Evolutionary conservation across 2,888 invertebrate species (phyloP).

Genomic region (Polylopha cassiicola): DNA sequence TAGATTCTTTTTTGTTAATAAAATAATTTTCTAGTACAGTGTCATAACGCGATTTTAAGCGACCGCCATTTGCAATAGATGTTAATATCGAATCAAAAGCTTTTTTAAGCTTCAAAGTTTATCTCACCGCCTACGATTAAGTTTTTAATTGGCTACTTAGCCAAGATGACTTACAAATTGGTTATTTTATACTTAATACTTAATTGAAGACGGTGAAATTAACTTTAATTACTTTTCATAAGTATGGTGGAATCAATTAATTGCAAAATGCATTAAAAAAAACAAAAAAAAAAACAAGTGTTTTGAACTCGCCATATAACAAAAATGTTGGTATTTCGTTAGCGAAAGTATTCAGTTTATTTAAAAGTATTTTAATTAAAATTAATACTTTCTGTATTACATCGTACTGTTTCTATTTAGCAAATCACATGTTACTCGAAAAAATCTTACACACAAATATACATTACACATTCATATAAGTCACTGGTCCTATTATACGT

Average conservation of each 20-base stretch:
- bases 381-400: neutral
- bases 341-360: constrained; percentile 2
- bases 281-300: too few species aligned
- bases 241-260: too few species aligned
- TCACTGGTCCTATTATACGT: constrained; percentile 39
- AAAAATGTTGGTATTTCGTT: neutral
- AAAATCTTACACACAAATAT: constrained; percentile 17
- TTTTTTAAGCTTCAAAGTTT: constrained; percentile 4
- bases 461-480: constrained; percentile 26
- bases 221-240: constrained; percentile 3
- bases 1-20: neutral
- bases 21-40: neutral
- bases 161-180: too few species aligned
- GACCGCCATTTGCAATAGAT: constrained; percentile 1
- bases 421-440: constrained; percentile 20
- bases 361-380: constrained; percentile 2
- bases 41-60: constrained; percentile 4
- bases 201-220: constrained; percentile 8
- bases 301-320: too few species aligned
- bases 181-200: neutral
- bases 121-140: constrained; percentile 9
- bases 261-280: too few species aligned
- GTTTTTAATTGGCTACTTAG: neutral
- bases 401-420: constrained; percentile 13
- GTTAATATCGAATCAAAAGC: neutral